These are phyloP conservation scores for Uropsilus gracilis DNA, from an alignment of 2,113 vertebrate genomes.

Conservation along the genomic window DNA sequence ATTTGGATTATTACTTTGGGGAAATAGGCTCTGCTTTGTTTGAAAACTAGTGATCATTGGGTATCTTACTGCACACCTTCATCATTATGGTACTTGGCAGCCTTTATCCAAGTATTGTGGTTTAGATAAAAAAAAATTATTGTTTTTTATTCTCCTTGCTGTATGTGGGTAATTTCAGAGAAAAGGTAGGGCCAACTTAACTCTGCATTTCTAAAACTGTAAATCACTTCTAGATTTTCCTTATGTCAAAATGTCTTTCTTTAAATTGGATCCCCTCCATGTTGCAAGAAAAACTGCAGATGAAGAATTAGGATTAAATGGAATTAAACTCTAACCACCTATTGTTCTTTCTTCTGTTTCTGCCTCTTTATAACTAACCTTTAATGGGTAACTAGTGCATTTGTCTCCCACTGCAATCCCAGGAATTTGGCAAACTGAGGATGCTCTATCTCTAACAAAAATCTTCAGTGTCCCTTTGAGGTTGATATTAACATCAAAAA, in stretches of 20 bases:
- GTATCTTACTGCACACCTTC: neutral
- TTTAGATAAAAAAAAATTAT: neutral
- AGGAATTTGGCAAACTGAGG: no score
- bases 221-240: constrained; percentile 9
- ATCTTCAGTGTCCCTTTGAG: no score
- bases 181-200: neutral
- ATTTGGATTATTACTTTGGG: neutral
- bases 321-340: no score
- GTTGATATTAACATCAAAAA: no score
- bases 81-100: neutral
- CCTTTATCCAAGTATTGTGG: neutral
- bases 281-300: no score
- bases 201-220: neutral
- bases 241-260: neutral
- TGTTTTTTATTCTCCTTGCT: constrained; percentile 18
- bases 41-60: constrained; percentile 1
- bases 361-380: no score
- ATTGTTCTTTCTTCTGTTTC: no score
- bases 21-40: neutral
- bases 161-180: constrained; percentile 36
- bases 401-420: no score
- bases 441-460: no score
- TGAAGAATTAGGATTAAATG: no score
- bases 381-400: no score
- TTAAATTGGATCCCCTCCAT: no score